Conservation (phyloP, 2,888 invertebrate genomes). For the Diplolepis rosae region DNA sequence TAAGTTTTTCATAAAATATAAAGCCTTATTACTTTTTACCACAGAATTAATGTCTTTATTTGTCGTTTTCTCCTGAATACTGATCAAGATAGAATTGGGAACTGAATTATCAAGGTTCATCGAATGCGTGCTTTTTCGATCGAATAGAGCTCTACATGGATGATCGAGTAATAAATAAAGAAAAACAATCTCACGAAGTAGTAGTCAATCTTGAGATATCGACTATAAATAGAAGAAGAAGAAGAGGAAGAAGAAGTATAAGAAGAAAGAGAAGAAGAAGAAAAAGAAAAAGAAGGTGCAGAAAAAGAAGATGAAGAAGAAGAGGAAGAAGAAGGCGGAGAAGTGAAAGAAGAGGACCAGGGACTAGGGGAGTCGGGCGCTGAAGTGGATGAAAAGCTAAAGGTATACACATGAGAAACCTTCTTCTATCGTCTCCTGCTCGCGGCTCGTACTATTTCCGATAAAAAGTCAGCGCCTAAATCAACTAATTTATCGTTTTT, state of each 20-base stretch:
- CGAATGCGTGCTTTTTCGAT: neutral
- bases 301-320: no score
- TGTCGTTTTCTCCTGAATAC: neutral
- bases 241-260: neutral
- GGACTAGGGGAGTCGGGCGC: slow-evolving; percentile 28
- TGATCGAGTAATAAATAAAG: neutral
- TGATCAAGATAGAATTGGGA: neutral
- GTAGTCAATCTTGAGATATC: neutral
- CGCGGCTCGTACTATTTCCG: slow-evolving; percentile 43
- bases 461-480: slow-evolving; percentile 62
- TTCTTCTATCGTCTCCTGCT: slow-evolving; percentile 39
- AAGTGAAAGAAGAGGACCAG: slow-evolving; percentile 37
- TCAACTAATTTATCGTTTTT: slow-evolving; percentile 73
- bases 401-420: slow-evolving; percentile 32
- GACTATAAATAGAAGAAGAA: neutral
- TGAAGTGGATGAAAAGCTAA: slow-evolving; percentile 2
- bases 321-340: slow-evolving; percentile 31
- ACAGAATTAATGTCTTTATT: neutral
- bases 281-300: neutral
- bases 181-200: slow-evolving; percentile 41
- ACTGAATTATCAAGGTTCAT: neutral
- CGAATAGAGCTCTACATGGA: slow-evolving; percentile 21
- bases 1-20: no score
- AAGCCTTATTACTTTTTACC: no score
- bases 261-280: neutral